phyloP scores from a whole-genome alignment of 2,797 vertebrate species.

The Hypotaenidia okinawae region DNA sequence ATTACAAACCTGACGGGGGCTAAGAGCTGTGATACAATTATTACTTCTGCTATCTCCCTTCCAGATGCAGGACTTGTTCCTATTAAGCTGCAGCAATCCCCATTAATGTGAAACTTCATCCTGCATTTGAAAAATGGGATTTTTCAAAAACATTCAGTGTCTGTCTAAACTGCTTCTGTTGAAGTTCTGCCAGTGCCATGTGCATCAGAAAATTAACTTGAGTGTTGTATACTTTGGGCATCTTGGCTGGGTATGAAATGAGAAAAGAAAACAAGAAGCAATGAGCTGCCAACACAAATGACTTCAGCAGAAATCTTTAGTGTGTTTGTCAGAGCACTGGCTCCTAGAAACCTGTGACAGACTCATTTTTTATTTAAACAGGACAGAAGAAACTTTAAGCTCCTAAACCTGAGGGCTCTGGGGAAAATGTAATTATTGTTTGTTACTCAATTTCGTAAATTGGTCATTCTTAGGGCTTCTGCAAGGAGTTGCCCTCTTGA shows the following conservation, averaged over 20 bases:
- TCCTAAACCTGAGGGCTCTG: background rate
- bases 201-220: background rate
- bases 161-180: background rate
- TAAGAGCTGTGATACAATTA: background rate
- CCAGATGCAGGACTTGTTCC: background rate
- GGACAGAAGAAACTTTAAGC: background rate
- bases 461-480: background rate
- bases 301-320: background rate
- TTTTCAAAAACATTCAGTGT: background rate
- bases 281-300: background rate
- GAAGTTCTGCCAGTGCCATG: background rate
- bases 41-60: background rate
- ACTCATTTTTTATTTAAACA: background rate
- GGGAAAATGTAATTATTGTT: background rate
- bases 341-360: background rate
- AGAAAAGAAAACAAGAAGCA: background rate
- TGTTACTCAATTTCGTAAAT: background rate
- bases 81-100: background rate
- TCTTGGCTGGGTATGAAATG: background rate
- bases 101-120: background rate
- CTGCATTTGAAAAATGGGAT: background rate
- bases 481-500: background rate
- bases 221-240: background rate
- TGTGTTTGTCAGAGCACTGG: background rate
- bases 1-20: rapidly evolving